phyloP scores from a whole-genome alignment of 2,113 vertebrate genomes.

The Syngnathoides biaculeatus region DNA sequence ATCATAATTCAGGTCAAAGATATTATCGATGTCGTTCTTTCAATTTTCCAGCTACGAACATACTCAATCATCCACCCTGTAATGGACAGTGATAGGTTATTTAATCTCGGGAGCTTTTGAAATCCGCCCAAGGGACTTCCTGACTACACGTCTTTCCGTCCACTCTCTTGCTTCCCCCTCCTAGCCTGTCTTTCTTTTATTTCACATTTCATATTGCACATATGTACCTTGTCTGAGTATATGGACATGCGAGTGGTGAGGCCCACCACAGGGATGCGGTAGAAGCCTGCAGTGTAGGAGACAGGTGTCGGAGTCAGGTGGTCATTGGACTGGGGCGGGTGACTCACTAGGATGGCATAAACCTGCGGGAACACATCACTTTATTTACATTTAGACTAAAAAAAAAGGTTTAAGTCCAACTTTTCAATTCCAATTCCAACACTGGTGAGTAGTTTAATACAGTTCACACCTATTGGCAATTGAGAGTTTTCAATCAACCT shows the following conservation, averaged over 20 bases:
- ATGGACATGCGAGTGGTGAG: constrained; percentile 98
- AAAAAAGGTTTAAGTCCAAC: neutral
- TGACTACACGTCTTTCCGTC: constrained; percentile 10
- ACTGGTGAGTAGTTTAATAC: no score
- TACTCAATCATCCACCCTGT: constrained; percentile 56
- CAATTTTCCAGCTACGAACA: constrained; percentile 44
- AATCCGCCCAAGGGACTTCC: constrained; percentile 38
- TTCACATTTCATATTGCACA: constrained; percentile 17
- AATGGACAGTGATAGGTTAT: constrained; percentile 54
- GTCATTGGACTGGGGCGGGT: constrained; percentile 95
- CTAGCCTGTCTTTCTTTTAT: neutral
- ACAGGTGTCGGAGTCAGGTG: constrained; percentile 97
- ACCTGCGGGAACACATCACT: constrained; percentile 75
- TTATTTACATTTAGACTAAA: constrained; percentile 10
- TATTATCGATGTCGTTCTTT: constrained; percentile 54
- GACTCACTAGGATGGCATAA: constrained; percentile 97
- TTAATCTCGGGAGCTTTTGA: constrained; percentile 53
- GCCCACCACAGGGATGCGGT: constrained; percentile 96
- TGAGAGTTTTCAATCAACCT: no score
- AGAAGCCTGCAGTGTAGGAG: constrained; percentile 98
- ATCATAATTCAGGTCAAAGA: constrained; percentile 28
- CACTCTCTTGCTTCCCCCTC: constrained; percentile 13
- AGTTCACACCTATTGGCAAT: no score
- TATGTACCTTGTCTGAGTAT: constrained; percentile 96
- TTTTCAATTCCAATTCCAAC: no score